Evolutionary conservation across 2,113 vertebrate species (phyloP).

Genomic region (Colaptes auratus): DNA sequence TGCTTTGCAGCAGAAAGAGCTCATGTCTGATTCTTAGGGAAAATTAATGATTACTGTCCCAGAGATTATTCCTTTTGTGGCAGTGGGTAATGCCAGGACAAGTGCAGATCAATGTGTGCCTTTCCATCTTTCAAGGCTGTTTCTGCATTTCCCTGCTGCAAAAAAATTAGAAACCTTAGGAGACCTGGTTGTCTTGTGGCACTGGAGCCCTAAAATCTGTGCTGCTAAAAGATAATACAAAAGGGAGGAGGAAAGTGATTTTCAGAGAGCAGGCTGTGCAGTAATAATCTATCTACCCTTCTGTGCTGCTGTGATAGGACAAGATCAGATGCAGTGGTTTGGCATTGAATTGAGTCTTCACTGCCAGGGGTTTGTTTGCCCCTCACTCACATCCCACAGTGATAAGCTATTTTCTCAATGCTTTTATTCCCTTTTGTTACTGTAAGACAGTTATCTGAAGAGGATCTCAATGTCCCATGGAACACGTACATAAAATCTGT

Average conservation of each 20-base stretch:
- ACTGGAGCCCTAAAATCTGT: not conserved
- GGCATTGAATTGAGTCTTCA: not conserved
- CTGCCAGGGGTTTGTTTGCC: not conserved
- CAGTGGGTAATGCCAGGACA: not conserved
- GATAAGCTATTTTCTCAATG: not conserved
- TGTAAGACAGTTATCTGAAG: not conserved
- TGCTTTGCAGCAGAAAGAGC: not conserved
- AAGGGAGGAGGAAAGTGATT: not conserved
- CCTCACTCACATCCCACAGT: not conserved
- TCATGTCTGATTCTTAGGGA: not conserved
- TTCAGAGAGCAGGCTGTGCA: not conserved
- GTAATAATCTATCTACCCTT: not conserved
- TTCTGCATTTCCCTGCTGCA: not conserved
- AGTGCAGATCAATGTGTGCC: not conserved
- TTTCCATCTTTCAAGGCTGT: not conserved
- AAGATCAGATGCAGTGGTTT: not conserved
- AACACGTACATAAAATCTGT: not conserved
- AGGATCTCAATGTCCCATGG: not conserved
- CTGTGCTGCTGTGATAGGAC: not conserved
- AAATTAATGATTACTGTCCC: not conserved
- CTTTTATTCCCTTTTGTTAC: not conserved
- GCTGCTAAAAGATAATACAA: not conserved
- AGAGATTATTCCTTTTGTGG: not conserved
- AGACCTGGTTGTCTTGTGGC: not conserved
- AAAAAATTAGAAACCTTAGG: not conserved